These are phyloP conservation scores for Lepus europaeus DNA, from an alignment of 2,113 vertebrate genomes.

Conservation along the genomic window DNA sequence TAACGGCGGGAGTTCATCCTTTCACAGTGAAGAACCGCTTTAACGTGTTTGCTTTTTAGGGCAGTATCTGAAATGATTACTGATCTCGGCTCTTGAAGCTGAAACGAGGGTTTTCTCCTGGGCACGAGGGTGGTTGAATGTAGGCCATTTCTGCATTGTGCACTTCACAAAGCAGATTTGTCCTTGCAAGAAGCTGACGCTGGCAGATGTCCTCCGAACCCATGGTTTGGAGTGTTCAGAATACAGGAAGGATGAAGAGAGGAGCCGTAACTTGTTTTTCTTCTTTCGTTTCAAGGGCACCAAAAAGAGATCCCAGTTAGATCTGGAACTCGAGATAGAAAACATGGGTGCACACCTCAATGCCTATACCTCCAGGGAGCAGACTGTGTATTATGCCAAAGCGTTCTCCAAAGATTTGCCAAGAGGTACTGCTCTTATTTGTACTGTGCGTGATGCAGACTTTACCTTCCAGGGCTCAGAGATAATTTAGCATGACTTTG, in stretches of 20 bases:
- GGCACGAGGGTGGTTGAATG: slow-evolving; percentile 9
- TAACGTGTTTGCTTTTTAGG: not conserved
- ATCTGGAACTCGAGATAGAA: slow-evolving; percentile 98
- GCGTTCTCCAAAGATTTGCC: slow-evolving; percentile 98
- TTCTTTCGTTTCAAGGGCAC: slow-evolving; percentile 93
- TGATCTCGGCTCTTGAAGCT: slow-evolving; percentile 31
- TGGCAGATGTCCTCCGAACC: not conserved
- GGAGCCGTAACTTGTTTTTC: not conserved
- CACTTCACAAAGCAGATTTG: slow-evolving; percentile 22
- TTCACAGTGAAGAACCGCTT: not conserved
- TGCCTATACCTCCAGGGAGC: slow-evolving; percentile 97
- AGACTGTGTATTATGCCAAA: slow-evolving; percentile 99
- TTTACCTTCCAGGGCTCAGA: slow-evolving; percentile 3
- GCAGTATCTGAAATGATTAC: not conserved
- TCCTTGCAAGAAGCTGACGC: not conserved
- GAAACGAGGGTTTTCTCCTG: slow-evolving; percentile 39
- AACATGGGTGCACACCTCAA: slow-evolving; percentile 99
- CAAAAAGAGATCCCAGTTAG: slow-evolving; percentile 97
- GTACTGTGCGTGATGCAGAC: not conserved
- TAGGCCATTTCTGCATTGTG: slow-evolving; percentile 20
- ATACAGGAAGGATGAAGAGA: not conserved
- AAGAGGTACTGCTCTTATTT: slow-evolving; percentile 89
- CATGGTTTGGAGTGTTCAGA: slow-evolving; percentile 1
- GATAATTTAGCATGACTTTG: slow-evolving; percentile 6
- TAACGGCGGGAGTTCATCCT: not conserved